Percentiles rank a stretch among this genome's conserved stretches.
phyloP scores from a whole-genome alignment of 2,888 invertebrate species.

The Brenthis ino region DNA sequence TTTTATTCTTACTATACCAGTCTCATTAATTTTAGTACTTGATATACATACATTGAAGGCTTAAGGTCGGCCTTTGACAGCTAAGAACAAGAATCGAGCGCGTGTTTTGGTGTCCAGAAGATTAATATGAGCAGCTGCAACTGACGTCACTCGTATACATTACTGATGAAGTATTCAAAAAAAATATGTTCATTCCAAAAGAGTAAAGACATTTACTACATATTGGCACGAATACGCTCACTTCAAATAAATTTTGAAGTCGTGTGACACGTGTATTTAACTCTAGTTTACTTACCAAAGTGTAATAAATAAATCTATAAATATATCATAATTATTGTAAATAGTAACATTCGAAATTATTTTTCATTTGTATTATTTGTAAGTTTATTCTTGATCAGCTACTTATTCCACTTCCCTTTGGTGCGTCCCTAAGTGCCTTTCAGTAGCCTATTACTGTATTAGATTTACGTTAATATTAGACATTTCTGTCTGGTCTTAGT shows the following conservation, averaged over 20 bases:
- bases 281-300: too few species aligned
- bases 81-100: slow-evolving; percentile 31
- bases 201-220: slow-evolving; percentile 14
- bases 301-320: too few species aligned
- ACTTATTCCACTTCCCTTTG: too few species aligned
- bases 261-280: not conserved
- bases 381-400: too few species aligned
- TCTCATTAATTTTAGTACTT: slow-evolving; percentile 18
- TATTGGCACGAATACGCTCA: not conserved
- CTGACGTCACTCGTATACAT: slow-evolving; percentile 36
- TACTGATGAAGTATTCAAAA: slow-evolving; percentile 27
- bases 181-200: slow-evolving; percentile 18
- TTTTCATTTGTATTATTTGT: too few species aligned
- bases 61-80: slow-evolving; percentile 30
- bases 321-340: too few species aligned
- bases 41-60: slow-evolving; percentile 17
- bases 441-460: too few species aligned
- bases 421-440: too few species aligned
- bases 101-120: slow-evolving; percentile 35
- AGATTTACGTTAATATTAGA: too few species aligned
- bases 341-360: too few species aligned
- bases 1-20: slow-evolving; percentile 5
- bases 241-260: not conserved
- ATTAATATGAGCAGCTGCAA: slow-evolving; percentile 38
- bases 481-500: too few species aligned